A percentile compares a stretch with the other conserved stretches of the same genome.
These are phyloP conservation scores for Sebastiscus albofasciatus DNA, from an alignment of 2,797 vertebrate species.

Conservation along the genomic window DNA sequence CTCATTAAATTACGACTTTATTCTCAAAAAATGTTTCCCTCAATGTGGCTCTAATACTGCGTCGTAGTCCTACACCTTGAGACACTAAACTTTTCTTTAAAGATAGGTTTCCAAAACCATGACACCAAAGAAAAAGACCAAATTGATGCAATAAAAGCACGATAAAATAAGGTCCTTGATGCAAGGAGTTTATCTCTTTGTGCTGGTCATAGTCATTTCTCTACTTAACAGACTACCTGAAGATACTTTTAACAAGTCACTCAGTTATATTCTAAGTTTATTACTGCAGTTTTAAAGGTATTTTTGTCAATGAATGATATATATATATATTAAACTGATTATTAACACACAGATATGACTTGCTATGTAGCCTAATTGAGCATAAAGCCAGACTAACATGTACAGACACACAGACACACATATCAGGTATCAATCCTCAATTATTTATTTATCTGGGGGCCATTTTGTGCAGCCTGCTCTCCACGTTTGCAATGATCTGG, in stretches of 20 bases:
- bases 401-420: not conserved
- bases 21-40: too few species aligned
- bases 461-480: constrained; percentile 64
- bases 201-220: not conserved
- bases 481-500: not conserved
- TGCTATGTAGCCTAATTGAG: not conserved
- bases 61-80: too few species aligned
- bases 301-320: not conserved
- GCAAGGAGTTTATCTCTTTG: not conserved
- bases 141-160: too few species aligned
- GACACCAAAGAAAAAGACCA: too few species aligned
- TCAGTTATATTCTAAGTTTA: not conserved
- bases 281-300: not conserved
- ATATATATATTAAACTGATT: not conserved
- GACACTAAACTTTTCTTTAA: too few species aligned
- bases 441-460: constrained; percentile 65
- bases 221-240: not conserved
- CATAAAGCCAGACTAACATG: not conserved
- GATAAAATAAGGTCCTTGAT: too few species aligned
- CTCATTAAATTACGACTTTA: too few species aligned
- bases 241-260: not conserved
- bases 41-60: too few species aligned
- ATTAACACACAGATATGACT: not conserved
- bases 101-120: too few species aligned
- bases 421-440: constrained; percentile 31